Percentiles rank a stretch among this genome's conserved stretches.
Conservation (phyloP, 1,140 invertebrate genomes). For the Achatina immaculata region DNA sequence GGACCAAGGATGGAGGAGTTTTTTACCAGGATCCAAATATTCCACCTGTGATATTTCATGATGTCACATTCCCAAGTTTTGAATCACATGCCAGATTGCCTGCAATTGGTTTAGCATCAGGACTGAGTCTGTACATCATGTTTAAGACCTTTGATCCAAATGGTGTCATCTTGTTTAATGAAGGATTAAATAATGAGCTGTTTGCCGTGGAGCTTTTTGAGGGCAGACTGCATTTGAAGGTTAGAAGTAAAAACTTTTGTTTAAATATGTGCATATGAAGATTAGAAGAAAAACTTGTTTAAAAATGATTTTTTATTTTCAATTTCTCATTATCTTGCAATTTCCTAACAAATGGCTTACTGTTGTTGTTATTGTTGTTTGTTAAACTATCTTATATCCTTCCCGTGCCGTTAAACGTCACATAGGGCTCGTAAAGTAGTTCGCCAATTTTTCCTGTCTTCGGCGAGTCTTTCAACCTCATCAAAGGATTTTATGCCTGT, state of each 20-base stretch:
- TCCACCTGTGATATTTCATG: slow-evolving; percentile 52
- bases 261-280: too few species aligned
- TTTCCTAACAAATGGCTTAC: too few species aligned
- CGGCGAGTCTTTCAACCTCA: too few species aligned
- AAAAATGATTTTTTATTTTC: background rate
- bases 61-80: slow-evolving; percentile 54
- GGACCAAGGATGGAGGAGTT: background rate
- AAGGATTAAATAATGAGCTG: slow-evolving; percentile 92
- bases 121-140: slow-evolving; percentile 57
- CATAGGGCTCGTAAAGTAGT: too few species aligned
- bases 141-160: slow-evolving; percentile 77
- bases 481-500: too few species aligned
- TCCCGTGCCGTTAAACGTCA: too few species aligned
- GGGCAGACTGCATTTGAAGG: slow-evolving; percentile 64
- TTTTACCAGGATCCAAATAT: background rate
- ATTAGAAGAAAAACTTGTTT: too few species aligned
- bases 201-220: slow-evolving; percentile 87
- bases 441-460: too few species aligned
- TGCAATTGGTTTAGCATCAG: slow-evolving; percentile 41
- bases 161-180: slow-evolving; percentile 91
- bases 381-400: too few species aligned
- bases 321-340: background rate
- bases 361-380: too few species aligned
- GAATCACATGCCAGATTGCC: slow-evolving; percentile 53
- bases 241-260: slow-evolving; percentile 10